A percentile compares a stretch with the other conserved stretches of the same genome.
phyloP scores from a whole-genome alignment of 2,113 vertebrate genomes.

The Todiramphus saurophagus region DNA sequence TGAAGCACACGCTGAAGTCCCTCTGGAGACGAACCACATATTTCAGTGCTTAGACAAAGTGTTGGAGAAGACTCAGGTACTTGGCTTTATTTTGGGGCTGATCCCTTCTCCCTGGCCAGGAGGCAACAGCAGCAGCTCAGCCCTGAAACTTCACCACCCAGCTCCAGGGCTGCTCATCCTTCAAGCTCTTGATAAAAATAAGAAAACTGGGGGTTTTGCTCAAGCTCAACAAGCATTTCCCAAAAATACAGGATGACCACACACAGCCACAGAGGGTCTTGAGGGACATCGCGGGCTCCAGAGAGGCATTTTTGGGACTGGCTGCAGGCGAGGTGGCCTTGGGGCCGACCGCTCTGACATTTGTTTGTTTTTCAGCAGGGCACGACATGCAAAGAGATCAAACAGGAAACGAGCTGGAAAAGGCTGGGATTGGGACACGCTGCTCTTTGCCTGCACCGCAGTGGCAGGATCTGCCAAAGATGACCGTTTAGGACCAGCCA shows the following conservation, averaged over 20 bases:
- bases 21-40: neutral
- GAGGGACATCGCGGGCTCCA: rapidly evolving
- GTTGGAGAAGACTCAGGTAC: neutral
- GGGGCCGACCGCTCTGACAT: neutral
- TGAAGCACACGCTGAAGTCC: neutral
- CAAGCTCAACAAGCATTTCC: rapidly evolving
- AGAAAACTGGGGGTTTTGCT: neutral
- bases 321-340: neutral
- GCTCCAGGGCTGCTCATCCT: neutral
- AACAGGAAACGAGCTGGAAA: neutral
- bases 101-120: neutral
- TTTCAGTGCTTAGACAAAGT: neutral
- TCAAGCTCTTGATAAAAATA: neutral
- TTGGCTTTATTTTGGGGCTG: neutral
- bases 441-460: neutral
- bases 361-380: constrained; percentile 7
- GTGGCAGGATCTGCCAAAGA: neutral
- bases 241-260: neutral
- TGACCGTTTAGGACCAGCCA: neutral
- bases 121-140: neutral
- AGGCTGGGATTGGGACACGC: constrained; percentile 12
- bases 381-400: neutral
- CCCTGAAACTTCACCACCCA: neutral
- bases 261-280: rapidly evolving
- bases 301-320: neutral